Evolutionary conservation across 1,140 invertebrate species (phyloP).

Genomic region (Monochamus saltuarius): DNA sequence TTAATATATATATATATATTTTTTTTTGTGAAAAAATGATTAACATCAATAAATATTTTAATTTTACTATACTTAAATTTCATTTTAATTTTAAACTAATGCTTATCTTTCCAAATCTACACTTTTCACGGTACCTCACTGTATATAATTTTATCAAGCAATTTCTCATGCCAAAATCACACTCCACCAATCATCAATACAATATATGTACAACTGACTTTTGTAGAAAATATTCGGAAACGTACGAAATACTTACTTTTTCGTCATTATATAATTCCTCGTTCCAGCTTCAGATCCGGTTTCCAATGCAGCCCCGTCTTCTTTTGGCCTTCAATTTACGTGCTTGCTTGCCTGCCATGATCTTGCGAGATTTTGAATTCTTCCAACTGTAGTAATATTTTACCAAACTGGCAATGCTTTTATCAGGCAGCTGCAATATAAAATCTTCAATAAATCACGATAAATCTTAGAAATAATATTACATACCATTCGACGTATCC

Average conservation of each 20-base stretch:
- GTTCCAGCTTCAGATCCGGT: conserved; percentile 79
- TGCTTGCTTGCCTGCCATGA: conserved; percentile 89
- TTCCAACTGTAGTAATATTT: conserved; percentile 99
- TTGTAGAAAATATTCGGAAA: too few relatives aligned
- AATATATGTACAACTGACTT: neutral
- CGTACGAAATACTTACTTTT: conserved; percentile 66
- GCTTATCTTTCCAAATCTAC: too few relatives aligned
- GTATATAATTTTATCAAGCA: too few relatives aligned
- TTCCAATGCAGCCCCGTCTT: conserved; percentile 57
- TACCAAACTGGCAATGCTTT: conserved; percentile 92
- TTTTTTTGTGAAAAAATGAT: too few relatives aligned
- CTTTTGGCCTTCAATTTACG: conserved; percentile 65
- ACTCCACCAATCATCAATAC: neutral
- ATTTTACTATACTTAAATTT: too few relatives aligned
- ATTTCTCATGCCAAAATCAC: neutral
- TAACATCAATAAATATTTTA: too few relatives aligned
- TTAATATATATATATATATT: too few relatives aligned
- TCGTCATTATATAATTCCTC: conserved; percentile 86
- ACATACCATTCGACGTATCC: conserved; percentile 94
- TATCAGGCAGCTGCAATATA: conserved; percentile 81
- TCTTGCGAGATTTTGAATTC: conserved; percentile 87
- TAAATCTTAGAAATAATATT: neutral
- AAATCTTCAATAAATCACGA: neutral
- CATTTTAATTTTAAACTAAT: too few relatives aligned
- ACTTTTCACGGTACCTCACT: too few relatives aligned